A percentile compares a stretch with the other conserved stretches of the same genome.
phyloP scores from a whole-genome alignment of 2,888 invertebrate genomes.

The Agrochola macilenta region DNA sequence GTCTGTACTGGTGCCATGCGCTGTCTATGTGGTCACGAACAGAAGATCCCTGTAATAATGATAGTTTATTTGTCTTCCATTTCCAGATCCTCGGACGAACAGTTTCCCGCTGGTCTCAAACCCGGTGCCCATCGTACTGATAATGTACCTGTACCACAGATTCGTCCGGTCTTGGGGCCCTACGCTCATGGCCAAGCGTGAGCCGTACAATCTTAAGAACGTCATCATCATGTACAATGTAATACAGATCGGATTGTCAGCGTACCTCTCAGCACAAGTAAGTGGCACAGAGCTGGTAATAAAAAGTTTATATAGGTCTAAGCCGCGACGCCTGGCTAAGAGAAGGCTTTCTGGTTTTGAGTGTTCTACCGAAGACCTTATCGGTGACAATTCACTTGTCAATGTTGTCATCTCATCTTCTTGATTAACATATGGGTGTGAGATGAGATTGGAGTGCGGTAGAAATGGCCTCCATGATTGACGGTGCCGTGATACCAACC shows the following conservation, averaged over 20 bases:
- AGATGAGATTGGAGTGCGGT: no score
- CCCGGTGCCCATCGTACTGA: constrained; percentile 83
- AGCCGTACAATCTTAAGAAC: constrained; percentile 91
- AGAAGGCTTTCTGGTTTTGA: no score
- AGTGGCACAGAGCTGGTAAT: constrained; percentile 58
- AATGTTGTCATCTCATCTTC: no score
- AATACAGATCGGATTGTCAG: constrained; percentile 90
- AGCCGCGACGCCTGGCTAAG: no score
- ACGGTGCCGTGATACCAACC: no score
- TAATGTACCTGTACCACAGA: constrained; percentile 89
- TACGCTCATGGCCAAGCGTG: constrained; percentile 91
- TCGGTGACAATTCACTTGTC: no score
- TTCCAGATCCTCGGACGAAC: constrained; percentile 91
- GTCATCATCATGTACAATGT: constrained; percentile 92
- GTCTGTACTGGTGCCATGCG: no score
- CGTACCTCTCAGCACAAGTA: constrained; percentile 88
- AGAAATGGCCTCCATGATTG: no score
- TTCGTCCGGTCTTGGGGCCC: constrained; percentile 92
- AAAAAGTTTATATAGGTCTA: no score
- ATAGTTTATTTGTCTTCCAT: background rate
- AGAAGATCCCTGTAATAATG: background rate
- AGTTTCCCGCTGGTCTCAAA: constrained; percentile 88
- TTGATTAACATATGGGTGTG: no score
- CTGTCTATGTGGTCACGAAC: background rate
- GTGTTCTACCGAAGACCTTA: no score